A percentile compares a stretch with the other conserved stretches of the same genome.
phyloP scores from a whole-genome alignment of 2,888 invertebrate genomes.

The Lepidocyrtinus sp. region DNA sequence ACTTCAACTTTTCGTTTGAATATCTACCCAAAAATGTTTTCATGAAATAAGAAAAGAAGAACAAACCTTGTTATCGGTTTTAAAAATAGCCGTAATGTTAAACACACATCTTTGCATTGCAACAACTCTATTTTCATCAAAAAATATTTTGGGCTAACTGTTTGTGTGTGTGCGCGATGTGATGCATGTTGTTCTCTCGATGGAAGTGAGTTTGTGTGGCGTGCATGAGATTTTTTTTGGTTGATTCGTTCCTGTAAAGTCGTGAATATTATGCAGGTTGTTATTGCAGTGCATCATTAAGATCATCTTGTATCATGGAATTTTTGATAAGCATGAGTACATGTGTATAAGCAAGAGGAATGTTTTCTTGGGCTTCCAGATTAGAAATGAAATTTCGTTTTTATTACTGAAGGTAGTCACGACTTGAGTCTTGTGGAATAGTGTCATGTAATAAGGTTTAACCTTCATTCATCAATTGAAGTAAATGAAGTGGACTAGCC shows the following conservation, averaged over 20 bases:
- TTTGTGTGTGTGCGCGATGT: conserved; percentile 21
- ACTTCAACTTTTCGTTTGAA: neutral
- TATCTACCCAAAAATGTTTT: conserved; percentile 49
- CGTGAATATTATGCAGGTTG: conserved; percentile 31
- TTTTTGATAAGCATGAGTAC: conserved; percentile 35
- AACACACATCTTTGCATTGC: neutral
- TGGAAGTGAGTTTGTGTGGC: too few species aligned
- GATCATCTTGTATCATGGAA: conserved; percentile 28
- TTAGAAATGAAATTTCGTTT: conserved; percentile 9
- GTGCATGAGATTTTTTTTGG: conserved; percentile 21
- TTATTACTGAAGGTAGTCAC: neutral
- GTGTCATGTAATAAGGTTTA: neutral
- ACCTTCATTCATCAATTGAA: neutral
- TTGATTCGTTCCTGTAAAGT: conserved; percentile 26
- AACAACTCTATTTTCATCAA: too few species aligned
- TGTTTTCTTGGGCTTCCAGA: conserved; percentile 18
- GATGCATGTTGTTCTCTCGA: conserved; percentile 10
- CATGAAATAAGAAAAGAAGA: conserved; percentile 45
- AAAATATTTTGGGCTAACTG: conserved; percentile 33
- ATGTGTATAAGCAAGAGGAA: neutral
- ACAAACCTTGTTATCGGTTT: conserved; percentile 57
- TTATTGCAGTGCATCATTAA: conserved; percentile 16
- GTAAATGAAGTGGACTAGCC: too few species aligned
- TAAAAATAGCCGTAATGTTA: conserved; percentile 46
- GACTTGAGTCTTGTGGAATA: neutral